Base-by-base conservation (phyloP, 1,140 invertebrate species). In the Cotesia typhae region DNA sequence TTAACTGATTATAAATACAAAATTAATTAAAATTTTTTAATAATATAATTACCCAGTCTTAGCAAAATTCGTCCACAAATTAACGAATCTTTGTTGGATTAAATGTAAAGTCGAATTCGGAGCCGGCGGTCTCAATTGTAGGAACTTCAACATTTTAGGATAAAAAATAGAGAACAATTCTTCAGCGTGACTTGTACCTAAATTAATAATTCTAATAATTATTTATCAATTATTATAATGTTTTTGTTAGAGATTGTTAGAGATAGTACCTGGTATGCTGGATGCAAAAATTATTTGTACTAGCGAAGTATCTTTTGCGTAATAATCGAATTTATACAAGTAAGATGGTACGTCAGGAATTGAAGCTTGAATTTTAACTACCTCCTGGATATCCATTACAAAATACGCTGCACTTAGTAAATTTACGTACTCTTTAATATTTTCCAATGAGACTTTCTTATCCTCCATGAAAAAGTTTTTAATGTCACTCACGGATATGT, bases 241-340 rank as follows among this genome's bases (percentile, higher is more conserved):
- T 28, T 28, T 28, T 3, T 28, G 2, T 17, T 41, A n/a, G 4
- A 28, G 12, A 14, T 12, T 2, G 47, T 41, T 41, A 41, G 3
- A 64, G 4, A 6, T 65, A 53, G 52, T 67, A 70, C 68, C 55
- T 14, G 9, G 59, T 20, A 35, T 17, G 2, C 60, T 51, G 1
- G 75, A n/a, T 3, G 72, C 36, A 0, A 76, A 7, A 0, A 59
- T 0, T 3, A 12, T 17, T 52, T 78, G 79, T 5, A 41, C 47
- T 0, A 73, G 0, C 0, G 76, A 76, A 3, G 51, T 3, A 38
- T 61, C 65, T n/a, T 53, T 64, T 1, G 28, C 28, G 28, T 85
- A 79, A 59, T 83, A 87, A 47, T 84, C 81, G 78, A 90, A 89
- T 74, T 80, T 79, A 68, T 90, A 90, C 47, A 88, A 79, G 70